Percentiles rank a stretch among this genome's conserved stretches.
phyloP scores from a whole-genome alignment of 2,797 vertebrate species.

The Urosaurus nigricauda region DNA sequence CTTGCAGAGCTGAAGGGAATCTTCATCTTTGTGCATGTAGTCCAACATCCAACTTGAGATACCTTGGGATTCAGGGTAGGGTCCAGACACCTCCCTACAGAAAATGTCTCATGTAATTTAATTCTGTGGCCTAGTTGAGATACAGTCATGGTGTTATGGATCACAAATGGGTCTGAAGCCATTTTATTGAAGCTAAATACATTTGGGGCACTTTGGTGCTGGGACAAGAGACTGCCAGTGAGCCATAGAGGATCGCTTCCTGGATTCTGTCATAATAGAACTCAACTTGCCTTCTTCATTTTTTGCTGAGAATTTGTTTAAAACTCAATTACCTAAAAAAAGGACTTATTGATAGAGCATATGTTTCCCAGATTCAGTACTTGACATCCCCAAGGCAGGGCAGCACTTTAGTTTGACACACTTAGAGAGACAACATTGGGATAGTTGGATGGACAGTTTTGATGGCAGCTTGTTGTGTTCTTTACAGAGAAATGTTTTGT shows the following conservation, averaged over 20 bases:
- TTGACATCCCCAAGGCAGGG: neutral
- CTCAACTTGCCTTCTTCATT: neutral
- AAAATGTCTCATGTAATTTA: neutral
- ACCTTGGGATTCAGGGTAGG: neutral
- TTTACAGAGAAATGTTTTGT: neutral
- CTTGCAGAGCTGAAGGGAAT: neutral
- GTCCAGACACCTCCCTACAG: too few relatives aligned
- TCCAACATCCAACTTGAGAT: neutral
- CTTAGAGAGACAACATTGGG: neutral
- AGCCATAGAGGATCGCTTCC: too few relatives aligned
- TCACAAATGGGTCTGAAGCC: neutral
- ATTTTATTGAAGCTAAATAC: neutral
- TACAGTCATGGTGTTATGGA: neutral
- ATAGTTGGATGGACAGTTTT: neutral
- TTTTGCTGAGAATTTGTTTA: too few relatives aligned
- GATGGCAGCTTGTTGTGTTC: neutral
- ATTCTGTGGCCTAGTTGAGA: neutral
- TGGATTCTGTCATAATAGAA: neutral
- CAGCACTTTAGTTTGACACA: neutral
- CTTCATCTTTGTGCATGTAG: neutral
- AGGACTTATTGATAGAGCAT: neutral
- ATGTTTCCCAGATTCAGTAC: neutral
- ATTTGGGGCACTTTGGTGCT: neutral
- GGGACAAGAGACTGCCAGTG: neutral
- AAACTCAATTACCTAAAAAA: too few relatives aligned